phyloP scores from a whole-genome alignment of 2,113 vertebrate species.

The Genyomyrus donnyi region DNA sequence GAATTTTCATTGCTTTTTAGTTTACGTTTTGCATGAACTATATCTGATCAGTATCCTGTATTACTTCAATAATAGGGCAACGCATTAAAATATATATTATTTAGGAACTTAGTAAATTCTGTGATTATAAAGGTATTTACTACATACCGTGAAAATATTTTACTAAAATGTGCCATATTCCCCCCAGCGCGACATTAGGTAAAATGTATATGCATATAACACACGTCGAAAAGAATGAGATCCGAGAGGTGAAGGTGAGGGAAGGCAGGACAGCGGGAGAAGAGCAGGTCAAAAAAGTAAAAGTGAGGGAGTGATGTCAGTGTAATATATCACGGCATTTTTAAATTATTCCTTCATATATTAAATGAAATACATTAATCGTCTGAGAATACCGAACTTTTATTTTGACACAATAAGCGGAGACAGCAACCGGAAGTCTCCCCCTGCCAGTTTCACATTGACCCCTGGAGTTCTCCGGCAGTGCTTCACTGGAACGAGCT shows the following conservation, averaged over 20 bases:
- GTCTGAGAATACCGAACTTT: background rate
- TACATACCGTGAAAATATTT: background rate
- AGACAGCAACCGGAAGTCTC: background rate
- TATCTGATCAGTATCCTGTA: background rate
- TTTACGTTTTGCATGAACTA: background rate
- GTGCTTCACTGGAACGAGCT: background rate
- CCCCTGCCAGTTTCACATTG: background rate
- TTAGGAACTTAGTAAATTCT: background rate
- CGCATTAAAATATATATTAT: background rate
- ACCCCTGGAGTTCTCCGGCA: slow-evolving; percentile 12
- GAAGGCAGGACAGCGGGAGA: background rate
- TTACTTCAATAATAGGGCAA: background rate
- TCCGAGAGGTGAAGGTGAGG: background rate
- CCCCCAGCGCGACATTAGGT: too few relatives aligned
- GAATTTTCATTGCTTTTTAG: background rate
- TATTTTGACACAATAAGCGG: background rate
- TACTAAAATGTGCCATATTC: background rate
- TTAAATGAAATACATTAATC: background rate
- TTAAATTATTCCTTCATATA: background rate
- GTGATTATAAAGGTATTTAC: background rate
- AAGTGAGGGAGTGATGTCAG: background rate
- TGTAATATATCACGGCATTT: background rate
- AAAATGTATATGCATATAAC: too few relatives aligned
- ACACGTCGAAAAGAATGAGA: too few relatives aligned
- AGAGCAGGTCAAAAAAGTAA: background rate